Percentiles rank a stretch among this genome's conserved stretches.
Conservation (phyloP, 2,113 vertebrate genomes). For the Prunella fulvescens region DNA sequence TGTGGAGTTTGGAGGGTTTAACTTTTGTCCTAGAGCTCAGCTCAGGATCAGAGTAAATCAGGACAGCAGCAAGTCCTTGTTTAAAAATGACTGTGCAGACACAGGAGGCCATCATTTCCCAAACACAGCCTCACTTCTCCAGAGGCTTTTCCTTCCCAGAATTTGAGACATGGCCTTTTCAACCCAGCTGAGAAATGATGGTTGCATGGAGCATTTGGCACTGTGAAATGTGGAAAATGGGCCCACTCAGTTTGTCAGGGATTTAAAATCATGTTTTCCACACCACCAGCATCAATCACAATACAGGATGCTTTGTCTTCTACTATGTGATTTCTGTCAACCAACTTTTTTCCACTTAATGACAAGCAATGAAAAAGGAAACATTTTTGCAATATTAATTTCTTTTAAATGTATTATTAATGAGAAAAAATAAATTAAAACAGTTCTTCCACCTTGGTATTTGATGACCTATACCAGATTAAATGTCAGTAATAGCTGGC, state of each 20-base stretch:
- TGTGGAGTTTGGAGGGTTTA: not conserved
- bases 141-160: not conserved
- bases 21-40: not conserved
- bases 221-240: not conserved
- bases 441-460: conserved; percentile 40
- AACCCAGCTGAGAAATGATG: not conserved
- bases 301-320: not conserved
- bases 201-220: not conserved
- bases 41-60: not conserved
- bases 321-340: not conserved
- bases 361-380: not conserved
- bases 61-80: not conserved
- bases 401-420: conserved; percentile 49
- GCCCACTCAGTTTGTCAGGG: not conserved
- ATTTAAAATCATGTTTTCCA: not conserved
- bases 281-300: not conserved
- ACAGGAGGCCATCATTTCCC: not conserved
- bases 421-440: conserved; percentile 57
- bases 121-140: not conserved
- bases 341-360: not conserved
- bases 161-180: not conserved
- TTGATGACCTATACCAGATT: conserved; percentile 67
- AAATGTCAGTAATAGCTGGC: conserved; percentile 66
- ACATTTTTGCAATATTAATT: conserved; percentile 21
- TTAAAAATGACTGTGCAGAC: not conserved